Evolutionary conservation across 2,113 vertebrate genomes (phyloP).

Genomic region (Gymnocephalus cernua): DNA sequence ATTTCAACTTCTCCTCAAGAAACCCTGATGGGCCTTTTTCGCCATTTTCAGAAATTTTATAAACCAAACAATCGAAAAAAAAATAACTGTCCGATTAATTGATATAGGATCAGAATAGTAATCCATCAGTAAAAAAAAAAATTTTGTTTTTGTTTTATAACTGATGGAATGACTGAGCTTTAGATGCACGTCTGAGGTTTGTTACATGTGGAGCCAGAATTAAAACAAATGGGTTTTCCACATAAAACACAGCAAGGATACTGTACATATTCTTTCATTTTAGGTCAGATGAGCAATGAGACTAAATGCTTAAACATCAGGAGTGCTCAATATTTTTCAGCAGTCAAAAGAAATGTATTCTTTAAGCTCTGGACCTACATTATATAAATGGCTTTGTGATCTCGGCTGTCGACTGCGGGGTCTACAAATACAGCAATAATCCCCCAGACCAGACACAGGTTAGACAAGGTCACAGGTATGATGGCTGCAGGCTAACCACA

Average conservation of each 20-base stretch:
- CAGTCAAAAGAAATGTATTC: conserved; percentile 3
- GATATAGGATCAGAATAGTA: no score
- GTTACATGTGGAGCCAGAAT: not conserved
- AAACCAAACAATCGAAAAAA: not conserved
- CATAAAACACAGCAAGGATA: not conserved
- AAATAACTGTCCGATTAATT: not conserved
- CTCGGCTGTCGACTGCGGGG: not conserved
- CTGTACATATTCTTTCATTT: not conserved
- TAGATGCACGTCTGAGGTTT: not conserved
- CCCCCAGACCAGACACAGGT: conserved; percentile 57
- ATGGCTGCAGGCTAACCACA: conserved; percentile 14
- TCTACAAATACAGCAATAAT: conserved; percentile 55
- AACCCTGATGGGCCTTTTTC: not conserved
- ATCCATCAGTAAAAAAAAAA: not conserved
- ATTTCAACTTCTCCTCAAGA: not conserved
- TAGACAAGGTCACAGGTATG: conserved; percentile 48
- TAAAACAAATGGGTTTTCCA: not conserved
- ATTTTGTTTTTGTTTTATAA: not conserved
- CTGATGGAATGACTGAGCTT: not conserved
- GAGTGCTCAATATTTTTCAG: not conserved
- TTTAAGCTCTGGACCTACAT: not conserved
- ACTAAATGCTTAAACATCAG: not conserved
- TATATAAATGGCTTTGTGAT: conserved; percentile 29
- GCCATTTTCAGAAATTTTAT: not conserved
- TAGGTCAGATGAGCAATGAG: not conserved